phyloP scores from a whole-genome alignment of 1,140 invertebrate species.

The Physella acuta region DNA sequence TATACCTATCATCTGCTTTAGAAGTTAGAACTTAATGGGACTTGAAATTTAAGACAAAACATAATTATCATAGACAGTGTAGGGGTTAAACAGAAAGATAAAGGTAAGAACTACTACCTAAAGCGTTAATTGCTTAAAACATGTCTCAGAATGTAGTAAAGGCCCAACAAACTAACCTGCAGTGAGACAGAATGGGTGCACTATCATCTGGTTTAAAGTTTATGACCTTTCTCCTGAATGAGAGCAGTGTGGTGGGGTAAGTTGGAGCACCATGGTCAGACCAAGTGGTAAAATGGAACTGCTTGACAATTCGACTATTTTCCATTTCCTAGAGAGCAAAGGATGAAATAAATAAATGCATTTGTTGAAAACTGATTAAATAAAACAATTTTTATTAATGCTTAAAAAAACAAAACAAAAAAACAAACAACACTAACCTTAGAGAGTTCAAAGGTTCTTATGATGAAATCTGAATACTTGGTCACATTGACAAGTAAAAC shows the following conservation, averaged over 20 bases:
- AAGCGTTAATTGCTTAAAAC: no score
- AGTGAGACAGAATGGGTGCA: slow-evolving; percentile 55
- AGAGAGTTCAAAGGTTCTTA: slow-evolving; percentile 50
- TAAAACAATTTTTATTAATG: no score
- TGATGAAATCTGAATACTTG: slow-evolving; percentile 49
- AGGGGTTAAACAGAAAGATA: no score
- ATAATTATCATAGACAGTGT: no score
- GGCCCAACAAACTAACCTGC: no score
- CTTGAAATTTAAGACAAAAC: not conserved
- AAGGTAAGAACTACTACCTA: no score
- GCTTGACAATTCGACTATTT: slow-evolving; percentile 64
- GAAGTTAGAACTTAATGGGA: not conserved
- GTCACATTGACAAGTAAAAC: slow-evolving; percentile 43
- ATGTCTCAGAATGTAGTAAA: no score
- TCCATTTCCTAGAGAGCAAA: slow-evolving; percentile 51
- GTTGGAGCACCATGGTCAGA: slow-evolving; percentile 72
- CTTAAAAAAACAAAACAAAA: no score
- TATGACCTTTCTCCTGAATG: slow-evolving; percentile 64
- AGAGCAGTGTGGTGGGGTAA: slow-evolving; percentile 66
- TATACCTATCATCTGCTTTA: not conserved
- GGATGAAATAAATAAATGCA: no score
- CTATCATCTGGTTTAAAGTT: slow-evolving; percentile 46
- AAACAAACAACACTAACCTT: slow-evolving; percentile 42
- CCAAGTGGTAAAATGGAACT: slow-evolving; percentile 71
- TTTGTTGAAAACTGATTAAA: no score